A percentile compares a stretch with the other conserved stretches of the same genome.
Conservation (phyloP, 1,140 invertebrate species). For the Drosophila bocki region DNA sequence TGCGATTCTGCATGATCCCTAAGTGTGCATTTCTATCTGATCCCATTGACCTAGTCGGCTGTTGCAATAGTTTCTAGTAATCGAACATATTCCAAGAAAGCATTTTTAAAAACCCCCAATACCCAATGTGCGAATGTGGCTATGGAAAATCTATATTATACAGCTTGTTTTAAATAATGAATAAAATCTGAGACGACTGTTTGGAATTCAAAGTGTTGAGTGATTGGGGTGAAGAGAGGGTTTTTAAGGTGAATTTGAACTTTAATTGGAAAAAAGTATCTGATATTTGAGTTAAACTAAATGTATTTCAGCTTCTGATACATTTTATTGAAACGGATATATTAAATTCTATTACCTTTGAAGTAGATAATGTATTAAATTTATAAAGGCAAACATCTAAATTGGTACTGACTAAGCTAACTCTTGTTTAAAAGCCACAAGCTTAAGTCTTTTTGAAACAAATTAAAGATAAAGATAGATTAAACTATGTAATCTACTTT, state of each 20-base stretch:
- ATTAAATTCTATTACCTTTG: neutral
- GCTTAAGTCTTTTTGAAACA: constrained; percentile 13
- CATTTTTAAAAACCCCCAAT: constrained; percentile 37
- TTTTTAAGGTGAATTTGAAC: neutral
- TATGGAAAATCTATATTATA: constrained; percentile 28
- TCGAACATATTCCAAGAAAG: constrained; percentile 52
- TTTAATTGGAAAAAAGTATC: neutral
- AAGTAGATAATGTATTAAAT: neutral
- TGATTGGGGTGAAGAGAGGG: neutral
- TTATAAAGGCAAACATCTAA: constrained; percentile 5
- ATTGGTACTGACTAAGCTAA: constrained; percentile 3
- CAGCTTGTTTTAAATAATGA: constrained; percentile 37
- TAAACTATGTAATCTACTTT: constrained; percentile 18
- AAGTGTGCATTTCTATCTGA: constrained; percentile 50
- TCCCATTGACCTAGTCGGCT: constrained; percentile 56
- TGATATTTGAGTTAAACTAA: neutral
- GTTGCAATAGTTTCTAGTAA: constrained; percentile 49
- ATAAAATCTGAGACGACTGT: constrained; percentile 22
- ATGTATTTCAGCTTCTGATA: neutral
- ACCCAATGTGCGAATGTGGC: constrained; percentile 33
- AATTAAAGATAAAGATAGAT: constrained; percentile 27
- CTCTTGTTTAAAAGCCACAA: neutral
- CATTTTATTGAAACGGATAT: neutral
- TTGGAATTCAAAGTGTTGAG: neutral
- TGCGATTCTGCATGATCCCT: neutral